Base-by-base conservation (phyloP, 2,797 vertebrate species). In the Parauchenoglanis punctatus region DNA sequence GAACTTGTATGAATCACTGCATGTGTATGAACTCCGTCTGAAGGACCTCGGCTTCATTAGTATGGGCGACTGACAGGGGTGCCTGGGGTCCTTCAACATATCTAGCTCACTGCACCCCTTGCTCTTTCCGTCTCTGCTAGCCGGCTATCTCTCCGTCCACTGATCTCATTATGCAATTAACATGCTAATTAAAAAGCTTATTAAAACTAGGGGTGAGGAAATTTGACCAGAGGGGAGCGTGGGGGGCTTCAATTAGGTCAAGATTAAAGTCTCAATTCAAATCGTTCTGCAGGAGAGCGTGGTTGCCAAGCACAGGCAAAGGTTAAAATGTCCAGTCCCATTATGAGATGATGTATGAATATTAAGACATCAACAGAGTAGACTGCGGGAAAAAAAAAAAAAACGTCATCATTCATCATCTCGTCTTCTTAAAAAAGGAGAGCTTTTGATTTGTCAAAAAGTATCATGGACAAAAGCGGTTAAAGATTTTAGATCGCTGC, bases 151-250 rank as follows among this genome's bases (percentile, higher is more conserved):
- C 89, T 89, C 92, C 90, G 93, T 93, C 93, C 65, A 86, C 94
- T 95, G 94, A 94, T 95, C 93, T 92, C 92, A 91, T 95, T 94
- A 94, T 93, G 93, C 95, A 96, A 96, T 95, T 96, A 96, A 93
- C 95, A 95, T 95, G 93, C 94, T 95, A 95, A 96, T 96, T 96
- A 96, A 95, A 96, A 96, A 95, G 93, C 95, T 95, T 93, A 96
- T 96, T 96, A 96, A 95, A 96, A 94, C 91, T 91, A 70, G 91
- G 92, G 92, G 94, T 91, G 85, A 89, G 91, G 92, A 92, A 93
- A 88, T 59, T 92, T 93, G 92, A 95, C 93, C 94, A 90, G 92
- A 91, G 93, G 94, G 94, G 93, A 92, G 92, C 91, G 91, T 86
- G 86, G 89, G 92, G 93, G 93, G 93, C 94, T 95, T 94, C 95